Evolutionary conservation across 1,140 invertebrate genomes (phyloP), one percentile per base, ranked within the genome.

Genomic region (Arion vulgaris): DNA sequence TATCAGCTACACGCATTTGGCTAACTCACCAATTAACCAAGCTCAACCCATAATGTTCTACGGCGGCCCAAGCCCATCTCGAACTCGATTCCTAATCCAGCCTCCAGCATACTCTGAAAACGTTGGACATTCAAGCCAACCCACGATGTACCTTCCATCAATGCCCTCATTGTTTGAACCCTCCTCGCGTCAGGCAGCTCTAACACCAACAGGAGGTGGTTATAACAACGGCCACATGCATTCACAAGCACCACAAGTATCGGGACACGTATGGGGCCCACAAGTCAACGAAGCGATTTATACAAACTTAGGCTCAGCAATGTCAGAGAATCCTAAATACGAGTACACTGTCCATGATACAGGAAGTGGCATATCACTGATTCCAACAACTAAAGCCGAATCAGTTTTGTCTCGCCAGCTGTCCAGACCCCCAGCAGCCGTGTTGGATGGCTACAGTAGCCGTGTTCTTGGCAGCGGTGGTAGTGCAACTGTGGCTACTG

Each of bases 61-160:
- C 62, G 53, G 80, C 72, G 68, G 78, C n/a, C 71, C 73, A 7
- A 41, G 32, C 19, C n/a, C 26, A 19, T 74, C 45, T 4, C 34
- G 72, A 5, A 66, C 62, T 23, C 26, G 68, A 26, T 39, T 83
- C 26, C 45, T 85, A 62, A 28, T 83, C 13, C 82, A 82, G 41
- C 82, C 85, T 13, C 77, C 85, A 19, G 57, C 57, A 23, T 85
- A 85, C 69, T 79, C 84, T 26, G 71, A 72, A 23, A 72, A 41
- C 19, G 17, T 38, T 26, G 36, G 36, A 26, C 71, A 72, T 32
- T 72, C 81, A 23, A 57, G 62, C 71, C 51, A 32, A 19, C 13
- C 38, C 39, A 34, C 62, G 32, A 15, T 34, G 49, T 80, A 75
- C 57, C 84, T 82, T 28, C 69, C 78, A 5, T 73, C 72, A 5